These are phyloP conservation scores for Euwallacea fornicatus DNA, from an alignment of 1,140 invertebrate genomes.

Conservation along the genomic window DNA sequence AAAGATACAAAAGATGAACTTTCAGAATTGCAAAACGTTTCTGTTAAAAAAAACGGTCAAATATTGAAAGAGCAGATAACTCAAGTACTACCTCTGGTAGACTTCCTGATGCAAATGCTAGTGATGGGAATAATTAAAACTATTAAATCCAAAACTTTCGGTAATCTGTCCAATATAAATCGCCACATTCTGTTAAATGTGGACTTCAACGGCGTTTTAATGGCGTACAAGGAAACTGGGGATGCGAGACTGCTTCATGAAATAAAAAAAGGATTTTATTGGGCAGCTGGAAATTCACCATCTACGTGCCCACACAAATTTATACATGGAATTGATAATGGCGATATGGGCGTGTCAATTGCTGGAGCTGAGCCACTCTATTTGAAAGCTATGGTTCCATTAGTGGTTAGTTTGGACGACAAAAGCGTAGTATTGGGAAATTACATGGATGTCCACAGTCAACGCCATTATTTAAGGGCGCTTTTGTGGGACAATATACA, in stretches of 20 bases:
- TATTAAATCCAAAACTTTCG: constrained; percentile 7
- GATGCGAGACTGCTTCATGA: constrained; percentile 39
- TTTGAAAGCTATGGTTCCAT: constrained; percentile 4
- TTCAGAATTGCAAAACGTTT: neutral
- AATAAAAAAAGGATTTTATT: constrained; percentile 33
- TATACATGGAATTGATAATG: constrained; percentile 27
- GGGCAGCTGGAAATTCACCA: constrained; percentile 34
- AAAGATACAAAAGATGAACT: neutral
- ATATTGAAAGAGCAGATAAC: constrained; percentile 16
- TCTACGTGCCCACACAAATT: constrained; percentile 27
- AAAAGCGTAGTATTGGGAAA: constrained; percentile 39
- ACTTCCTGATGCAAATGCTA: constrained; percentile 23
- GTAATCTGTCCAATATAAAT: constrained; percentile 12
- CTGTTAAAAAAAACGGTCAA: neutral
- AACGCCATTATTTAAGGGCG: constrained; percentile 41
- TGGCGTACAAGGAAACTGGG: constrained; percentile 25
- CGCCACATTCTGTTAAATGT: constrained; percentile 32
- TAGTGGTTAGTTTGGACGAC: constrained; percentile 35
- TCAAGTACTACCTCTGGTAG: constrained; percentile 29
- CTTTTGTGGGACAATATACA: constrained; percentile 48
- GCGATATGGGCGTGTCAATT: constrained; percentile 4
- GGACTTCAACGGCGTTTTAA: constrained; percentile 32
- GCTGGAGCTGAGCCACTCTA: constrained; percentile 16
- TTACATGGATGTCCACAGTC: constrained; percentile 41
- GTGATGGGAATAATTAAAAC: constrained; percentile 18